A percentile compares a stretch with the other conserved stretches of the same genome.
These are phyloP conservation scores for Lepus timidus DNA, from an alignment of 2,113 vertebrate genomes.

Conservation along the genomic window DNA sequence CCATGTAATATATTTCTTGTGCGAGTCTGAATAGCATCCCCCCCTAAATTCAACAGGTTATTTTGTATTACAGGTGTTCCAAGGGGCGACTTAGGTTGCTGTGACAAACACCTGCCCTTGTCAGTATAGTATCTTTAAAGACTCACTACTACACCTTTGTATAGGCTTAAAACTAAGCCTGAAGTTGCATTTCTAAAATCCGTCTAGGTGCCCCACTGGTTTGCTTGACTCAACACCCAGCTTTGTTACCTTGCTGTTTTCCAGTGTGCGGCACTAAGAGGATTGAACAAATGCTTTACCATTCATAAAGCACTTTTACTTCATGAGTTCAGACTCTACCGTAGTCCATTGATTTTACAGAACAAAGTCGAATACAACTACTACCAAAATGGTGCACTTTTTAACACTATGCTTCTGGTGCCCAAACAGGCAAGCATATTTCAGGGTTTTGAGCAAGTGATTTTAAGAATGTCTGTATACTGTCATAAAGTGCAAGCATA, in stretches of 20 bases:
- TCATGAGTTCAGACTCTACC: neutral
- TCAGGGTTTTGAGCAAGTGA: constrained; percentile 7
- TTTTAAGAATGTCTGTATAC: neutral
- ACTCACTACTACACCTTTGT: neutral
- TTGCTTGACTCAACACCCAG: neutral
- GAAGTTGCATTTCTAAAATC: neutral
- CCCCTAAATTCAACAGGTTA: no score
- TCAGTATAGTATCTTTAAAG: neutral
- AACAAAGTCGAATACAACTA: neutral
- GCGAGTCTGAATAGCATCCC: no score
- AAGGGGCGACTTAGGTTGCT: no score
- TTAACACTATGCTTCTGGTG: neutral
- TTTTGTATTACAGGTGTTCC: no score
- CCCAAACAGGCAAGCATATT: neutral
- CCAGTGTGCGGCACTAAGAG: neutral
- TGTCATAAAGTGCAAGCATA: neutral
- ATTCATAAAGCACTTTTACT: neutral
- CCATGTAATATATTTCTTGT: no score
- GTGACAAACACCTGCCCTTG: no score
- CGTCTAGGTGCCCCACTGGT: neutral
- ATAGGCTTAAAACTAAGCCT: neutral
- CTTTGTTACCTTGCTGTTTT: neutral
- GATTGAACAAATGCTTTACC: neutral
- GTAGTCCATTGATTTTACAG: neutral
- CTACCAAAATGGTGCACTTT: neutral